phyloP scores from a whole-genome alignment of 2,113 vertebrate genomes.

The Sturnira hondurensis region DNA sequence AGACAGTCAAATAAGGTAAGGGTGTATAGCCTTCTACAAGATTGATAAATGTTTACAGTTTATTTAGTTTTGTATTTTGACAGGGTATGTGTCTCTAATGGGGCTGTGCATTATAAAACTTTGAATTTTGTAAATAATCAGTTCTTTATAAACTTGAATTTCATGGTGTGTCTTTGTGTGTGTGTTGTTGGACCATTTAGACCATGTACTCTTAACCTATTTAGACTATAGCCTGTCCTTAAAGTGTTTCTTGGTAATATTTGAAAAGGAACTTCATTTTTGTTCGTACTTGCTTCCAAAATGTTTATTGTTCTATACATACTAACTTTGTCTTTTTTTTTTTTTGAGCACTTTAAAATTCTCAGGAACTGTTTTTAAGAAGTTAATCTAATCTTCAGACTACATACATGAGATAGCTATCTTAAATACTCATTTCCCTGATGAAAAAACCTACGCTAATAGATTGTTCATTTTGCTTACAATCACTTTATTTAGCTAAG shows the following conservation, averaged over 20 bases:
- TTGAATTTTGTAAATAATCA: not conserved
- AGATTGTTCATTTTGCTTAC: not conserved
- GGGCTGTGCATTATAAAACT: not conserved
- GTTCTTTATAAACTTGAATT: slow-evolving; percentile 37
- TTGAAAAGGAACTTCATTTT: slow-evolving; percentile 16
- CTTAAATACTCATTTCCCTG: not conserved
- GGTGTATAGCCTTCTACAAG: not conserved
- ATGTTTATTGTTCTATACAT: not conserved
- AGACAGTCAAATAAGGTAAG: not conserved
- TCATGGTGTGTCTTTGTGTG: not conserved
- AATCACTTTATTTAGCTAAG: not conserved
- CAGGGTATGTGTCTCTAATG: not conserved
- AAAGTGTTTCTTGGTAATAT: slow-evolving; percentile 8
- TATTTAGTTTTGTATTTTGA: slow-evolving; percentile 22
- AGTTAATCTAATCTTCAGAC: not conserved
- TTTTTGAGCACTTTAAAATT: not conserved
- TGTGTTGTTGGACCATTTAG: not conserved
- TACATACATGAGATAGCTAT: not conserved
- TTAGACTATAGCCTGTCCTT: slow-evolving; percentile 24
- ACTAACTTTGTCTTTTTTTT: not conserved
- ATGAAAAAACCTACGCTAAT: not conserved
- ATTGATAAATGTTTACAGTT: not conserved
- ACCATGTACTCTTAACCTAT: not conserved
- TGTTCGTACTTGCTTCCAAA: not conserved
- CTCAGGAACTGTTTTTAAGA: not conserved